These are phyloP conservation scores for Tursiops truncatus DNA, from an alignment of 2,113 vertebrate genomes.

Conservation along the genomic window DNA sequence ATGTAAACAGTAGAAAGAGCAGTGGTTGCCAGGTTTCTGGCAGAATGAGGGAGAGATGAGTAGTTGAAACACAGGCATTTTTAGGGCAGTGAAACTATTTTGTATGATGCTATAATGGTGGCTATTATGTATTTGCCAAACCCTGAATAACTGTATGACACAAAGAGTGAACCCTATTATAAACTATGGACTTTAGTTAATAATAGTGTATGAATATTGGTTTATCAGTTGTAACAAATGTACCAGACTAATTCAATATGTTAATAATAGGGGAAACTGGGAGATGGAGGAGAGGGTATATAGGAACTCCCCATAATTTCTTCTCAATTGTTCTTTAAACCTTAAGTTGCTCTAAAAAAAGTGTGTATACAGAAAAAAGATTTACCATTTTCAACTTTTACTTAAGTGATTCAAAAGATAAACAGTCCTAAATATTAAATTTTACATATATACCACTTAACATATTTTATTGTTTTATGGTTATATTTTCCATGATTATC, in stretches of 20 bases:
- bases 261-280: background rate
- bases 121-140: background rate
- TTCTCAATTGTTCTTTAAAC: background rate
- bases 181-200: background rate
- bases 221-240: background rate
- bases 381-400: background rate
- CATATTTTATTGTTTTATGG: background rate
- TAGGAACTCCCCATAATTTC: background rate
- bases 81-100: background rate
- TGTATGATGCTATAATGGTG: background rate
- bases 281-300: background rate
- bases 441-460: background rate
- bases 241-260: background rate
- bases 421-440: background rate
- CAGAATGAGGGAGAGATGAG: background rate
- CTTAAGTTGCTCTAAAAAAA: background rate
- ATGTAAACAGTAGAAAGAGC: background rate
- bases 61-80: background rate
- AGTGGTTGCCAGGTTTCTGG: background rate
- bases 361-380: background rate
- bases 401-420: background rate
- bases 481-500: background rate
- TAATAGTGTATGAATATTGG: background rate
- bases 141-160: background rate
- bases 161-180: background rate